Conservation (phyloP, 2,113 vertebrate genomes). For the Sterrhoptilus dennistouni region DNA sequence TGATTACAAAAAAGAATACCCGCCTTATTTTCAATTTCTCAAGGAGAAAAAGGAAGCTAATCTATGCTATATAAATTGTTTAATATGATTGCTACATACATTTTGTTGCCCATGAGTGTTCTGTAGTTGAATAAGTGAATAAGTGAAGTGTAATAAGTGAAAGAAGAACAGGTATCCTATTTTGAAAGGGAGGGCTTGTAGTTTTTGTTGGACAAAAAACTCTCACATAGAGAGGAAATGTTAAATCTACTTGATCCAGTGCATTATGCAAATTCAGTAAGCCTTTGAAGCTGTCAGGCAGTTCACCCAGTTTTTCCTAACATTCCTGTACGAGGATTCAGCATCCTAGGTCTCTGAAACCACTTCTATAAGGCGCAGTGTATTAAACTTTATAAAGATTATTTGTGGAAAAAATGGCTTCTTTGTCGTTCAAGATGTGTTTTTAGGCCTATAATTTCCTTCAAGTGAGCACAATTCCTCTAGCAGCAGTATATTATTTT, state of each 20-base stretch:
- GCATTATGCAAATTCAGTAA: constrained; percentile 15
- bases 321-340: background rate
- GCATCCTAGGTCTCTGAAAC: background rate
- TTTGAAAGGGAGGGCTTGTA: background rate
- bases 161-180: background rate
- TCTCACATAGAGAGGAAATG: background rate
- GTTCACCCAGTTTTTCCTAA: background rate
- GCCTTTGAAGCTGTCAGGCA: background rate
- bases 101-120: background rate
- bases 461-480: constrained; percentile 29
- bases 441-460: constrained; percentile 65
- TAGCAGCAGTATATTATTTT: constrained; percentile 64
- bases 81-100: background rate
- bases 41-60: background rate
- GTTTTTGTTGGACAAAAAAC: background rate
- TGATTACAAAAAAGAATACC: background rate
- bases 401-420: constrained; percentile 46
- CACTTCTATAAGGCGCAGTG: background rate
- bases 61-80: background rate
- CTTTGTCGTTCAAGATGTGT: constrained; percentile 60
- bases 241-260: background rate
- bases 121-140: background rate
- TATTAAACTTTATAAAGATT: constrained; percentile 52
- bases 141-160: background rate
- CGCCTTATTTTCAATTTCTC: background rate